phyloP scores from a whole-genome alignment of 2,113 vertebrate genomes.

The Ochotona curzoniae region DNA sequence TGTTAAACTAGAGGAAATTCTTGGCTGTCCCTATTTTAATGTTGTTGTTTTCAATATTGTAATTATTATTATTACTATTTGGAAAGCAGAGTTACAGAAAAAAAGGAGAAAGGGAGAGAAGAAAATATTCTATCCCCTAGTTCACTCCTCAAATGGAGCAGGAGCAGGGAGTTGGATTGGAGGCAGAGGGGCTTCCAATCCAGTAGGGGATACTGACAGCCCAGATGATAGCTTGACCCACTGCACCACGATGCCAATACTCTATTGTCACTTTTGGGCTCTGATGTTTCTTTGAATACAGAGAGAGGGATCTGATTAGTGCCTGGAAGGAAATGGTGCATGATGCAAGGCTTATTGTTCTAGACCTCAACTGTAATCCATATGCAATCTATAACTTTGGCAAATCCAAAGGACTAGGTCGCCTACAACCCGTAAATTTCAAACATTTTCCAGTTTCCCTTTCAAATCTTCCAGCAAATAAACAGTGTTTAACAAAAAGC shows the following conservation, averaged over 20 bases:
- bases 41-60: background rate
- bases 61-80: too few relatives aligned
- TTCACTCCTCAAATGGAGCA: too few relatives aligned
- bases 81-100: too few relatives aligned
- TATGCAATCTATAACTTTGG: background rate
- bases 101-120: too few relatives aligned
- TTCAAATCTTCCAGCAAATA: background rate
- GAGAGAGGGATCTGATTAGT: background rate
- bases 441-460: background rate
- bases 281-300: background rate
- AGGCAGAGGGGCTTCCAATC: too few relatives aligned
- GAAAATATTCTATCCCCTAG: too few relatives aligned
- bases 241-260: too few relatives aligned
- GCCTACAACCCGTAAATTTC: background rate
- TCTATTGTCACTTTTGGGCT: background rate
- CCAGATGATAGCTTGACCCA: too few relatives aligned
- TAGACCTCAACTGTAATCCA: background rate
- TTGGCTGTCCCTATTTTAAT: background rate
- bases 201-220: too few relatives aligned
- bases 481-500: background rate
- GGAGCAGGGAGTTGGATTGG: too few relatives aligned
- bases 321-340: background rate
- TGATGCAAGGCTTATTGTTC: background rate
- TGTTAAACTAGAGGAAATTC: background rate
- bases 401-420: background rate